Base-by-base conservation (phyloP, 2,113 vertebrate species). In the Podocnemis expansa region DNA sequence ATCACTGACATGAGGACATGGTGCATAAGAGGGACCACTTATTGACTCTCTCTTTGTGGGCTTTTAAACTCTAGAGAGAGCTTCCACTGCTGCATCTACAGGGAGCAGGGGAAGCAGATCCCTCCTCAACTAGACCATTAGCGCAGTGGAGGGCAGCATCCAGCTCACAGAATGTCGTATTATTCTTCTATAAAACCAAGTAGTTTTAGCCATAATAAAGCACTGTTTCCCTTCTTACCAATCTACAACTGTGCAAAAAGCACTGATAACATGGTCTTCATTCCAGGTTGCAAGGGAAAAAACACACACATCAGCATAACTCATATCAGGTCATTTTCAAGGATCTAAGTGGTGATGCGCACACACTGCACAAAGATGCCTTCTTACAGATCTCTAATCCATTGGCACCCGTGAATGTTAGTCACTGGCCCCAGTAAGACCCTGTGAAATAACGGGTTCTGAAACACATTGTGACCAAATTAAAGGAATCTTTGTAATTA, bases 171-270 rank as follows among this genome's bases (percentile, higher is more conserved):
- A 78, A 82, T 58, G 0, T 5, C 45, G 45, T 56, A 55, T 60
- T 56, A 9, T 51, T 24, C 19, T 55, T 22, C 73, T 47, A 38
- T 78, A 58, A 94, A 78, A 85, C 73, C 88, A 96, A 90, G 43
- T 25, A 41, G 41, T 4, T 31, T 85, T 90, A 97, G 96, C 90
- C 97, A 96, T 96, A 97, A 98, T 41, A 97, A 75, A 96, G 88
- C 43, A 55, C 21, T 10, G 6, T 92, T 4, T 82, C 45, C 89
- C 76, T 78, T 80, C 67, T 93, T 88, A 91, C 67, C 41, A 25
- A 93, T 91, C 85, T 95, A 84, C 38, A 89, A 82, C 76, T 22
- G 19, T 84, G 80, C 83, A 94, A 75, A 95, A 93, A 94, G 87
- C 91, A 22, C 31, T 8, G 82, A 79, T 91, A 91, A 89, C 29